A percentile compares a stretch with the other conserved stretches of the same genome.
Conservation (phyloP, 2,797 vertebrate genomes). For the Pipistrellus pipistrellus region DNA sequence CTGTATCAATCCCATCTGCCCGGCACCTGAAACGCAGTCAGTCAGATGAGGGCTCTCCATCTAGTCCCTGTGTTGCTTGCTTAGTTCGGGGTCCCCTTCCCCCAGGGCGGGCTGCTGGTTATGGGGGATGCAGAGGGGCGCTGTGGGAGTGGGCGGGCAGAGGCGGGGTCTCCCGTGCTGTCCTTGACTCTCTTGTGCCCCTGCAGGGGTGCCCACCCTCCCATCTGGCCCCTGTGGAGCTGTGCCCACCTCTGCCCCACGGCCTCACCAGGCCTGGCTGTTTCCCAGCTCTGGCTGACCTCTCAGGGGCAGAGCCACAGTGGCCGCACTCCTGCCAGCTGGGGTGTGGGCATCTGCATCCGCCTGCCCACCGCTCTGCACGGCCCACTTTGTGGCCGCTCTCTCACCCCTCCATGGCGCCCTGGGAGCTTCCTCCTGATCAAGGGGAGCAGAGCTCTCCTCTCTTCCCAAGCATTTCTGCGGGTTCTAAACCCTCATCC, state of each 20-base stretch:
- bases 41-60: background rate
- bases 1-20: background rate
- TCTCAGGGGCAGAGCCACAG: background rate
- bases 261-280: background rate
- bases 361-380: background rate
- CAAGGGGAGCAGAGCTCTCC: background rate
- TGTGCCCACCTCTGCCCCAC: background rate
- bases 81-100: too few relatives aligned
- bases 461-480: background rate
- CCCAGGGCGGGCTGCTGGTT: too few relatives aligned
- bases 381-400: background rate
- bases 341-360: background rate
- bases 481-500: background rate
- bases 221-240: background rate
- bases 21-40: background rate
- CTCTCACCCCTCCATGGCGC: background rate
- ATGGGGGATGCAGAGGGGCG: background rate
- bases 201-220: background rate
- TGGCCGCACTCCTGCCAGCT: too few relatives aligned
- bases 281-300: background rate
- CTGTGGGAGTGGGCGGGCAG: background rate
- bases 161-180: background rate
- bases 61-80: background rate
- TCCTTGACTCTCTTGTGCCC: background rate
- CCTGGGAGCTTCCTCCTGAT: background rate